These are phyloP conservation scores for Pogonognathellus flavescens DNA, from an alignment of 1,140 invertebrate species.

Conservation along the genomic window DNA sequence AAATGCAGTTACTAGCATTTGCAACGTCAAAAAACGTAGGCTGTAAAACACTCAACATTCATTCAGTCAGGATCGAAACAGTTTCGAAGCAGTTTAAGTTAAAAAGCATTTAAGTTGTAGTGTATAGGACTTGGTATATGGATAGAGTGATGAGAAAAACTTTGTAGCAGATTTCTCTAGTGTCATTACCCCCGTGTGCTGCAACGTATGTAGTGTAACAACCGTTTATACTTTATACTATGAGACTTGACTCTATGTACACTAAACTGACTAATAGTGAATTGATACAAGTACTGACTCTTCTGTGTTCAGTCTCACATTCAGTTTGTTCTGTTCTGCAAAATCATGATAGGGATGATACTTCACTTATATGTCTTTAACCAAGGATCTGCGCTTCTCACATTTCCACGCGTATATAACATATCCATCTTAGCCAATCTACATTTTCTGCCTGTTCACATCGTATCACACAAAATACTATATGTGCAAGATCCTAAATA, in stretches of 20 bases:
- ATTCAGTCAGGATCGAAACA: conserved; percentile 16
- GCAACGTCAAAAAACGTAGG: neutral
- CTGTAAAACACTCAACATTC: conserved; percentile 9
- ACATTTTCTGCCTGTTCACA: conserved; percentile 1
- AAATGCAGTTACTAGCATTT: conserved; percentile 11
- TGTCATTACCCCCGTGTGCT: conserved; percentile 47
- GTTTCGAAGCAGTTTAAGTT: conserved; percentile 19
- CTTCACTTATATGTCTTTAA: conserved; percentile 5
- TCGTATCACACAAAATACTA: neutral
- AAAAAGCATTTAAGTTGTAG: conserved; percentile 4
- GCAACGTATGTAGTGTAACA: neutral
- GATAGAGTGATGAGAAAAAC: conserved; percentile 18
- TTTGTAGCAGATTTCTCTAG: conserved; percentile 43
- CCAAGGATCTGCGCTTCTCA: conserved; percentile 30
- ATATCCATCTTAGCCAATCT: no score
- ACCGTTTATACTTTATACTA: no score
- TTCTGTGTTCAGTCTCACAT: no score
- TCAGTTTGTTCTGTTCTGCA: no score
- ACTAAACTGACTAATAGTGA: no score
- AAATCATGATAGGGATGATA: conserved; percentile 9
- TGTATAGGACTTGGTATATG: neutral
- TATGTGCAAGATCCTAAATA: neutral
- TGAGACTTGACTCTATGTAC: no score
- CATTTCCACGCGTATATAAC: neutral
- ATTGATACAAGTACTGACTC: no score